phyloP scores from a whole-genome alignment of 2,888 invertebrate genomes.

The Oscheius sp. region DNA sequence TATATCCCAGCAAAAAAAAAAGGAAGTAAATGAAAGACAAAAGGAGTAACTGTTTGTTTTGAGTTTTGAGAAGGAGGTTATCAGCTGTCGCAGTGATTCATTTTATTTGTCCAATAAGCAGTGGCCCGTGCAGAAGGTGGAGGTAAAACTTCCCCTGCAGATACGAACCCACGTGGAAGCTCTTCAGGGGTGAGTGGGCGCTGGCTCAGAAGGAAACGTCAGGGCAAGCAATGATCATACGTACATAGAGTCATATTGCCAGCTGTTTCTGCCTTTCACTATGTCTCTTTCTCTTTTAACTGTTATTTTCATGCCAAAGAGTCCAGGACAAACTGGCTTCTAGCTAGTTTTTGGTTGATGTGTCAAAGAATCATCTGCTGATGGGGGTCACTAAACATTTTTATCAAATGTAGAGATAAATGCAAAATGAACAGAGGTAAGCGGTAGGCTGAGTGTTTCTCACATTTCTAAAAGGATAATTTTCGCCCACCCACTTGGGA shows the following conservation, averaged over 20 bases:
- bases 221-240: not conserved
- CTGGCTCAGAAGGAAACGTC: not conserved
- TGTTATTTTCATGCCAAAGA: not conserved
- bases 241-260: not conserved
- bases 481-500: slow-evolving; percentile 3
- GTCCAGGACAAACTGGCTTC: slow-evolving; percentile 3
- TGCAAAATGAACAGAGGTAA: slow-evolving; percentile 18
- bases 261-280: not conserved
- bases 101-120: not conserved
- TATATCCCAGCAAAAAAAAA: not conserved
- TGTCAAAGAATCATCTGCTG: slow-evolving; percentile 8
- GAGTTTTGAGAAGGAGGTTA: slow-evolving; percentile 12
- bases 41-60: not conserved
- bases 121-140: not conserved
- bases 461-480: slow-evolving; percentile 8
- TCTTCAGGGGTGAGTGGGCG: slow-evolving; percentile 19
- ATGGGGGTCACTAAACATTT: not conserved
- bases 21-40: slow-evolving; percentile 1
- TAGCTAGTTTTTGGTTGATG: slow-evolving; percentile 12
- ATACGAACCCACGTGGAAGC: slow-evolving; percentile 15
- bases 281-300: not conserved
- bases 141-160: not conserved
- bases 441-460: not conserved
- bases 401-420: not conserved
- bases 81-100: slow-evolving; percentile 17